Conservation (phyloP, 2,797 vertebrate species). For the Phoxinus dragarum region DNA sequence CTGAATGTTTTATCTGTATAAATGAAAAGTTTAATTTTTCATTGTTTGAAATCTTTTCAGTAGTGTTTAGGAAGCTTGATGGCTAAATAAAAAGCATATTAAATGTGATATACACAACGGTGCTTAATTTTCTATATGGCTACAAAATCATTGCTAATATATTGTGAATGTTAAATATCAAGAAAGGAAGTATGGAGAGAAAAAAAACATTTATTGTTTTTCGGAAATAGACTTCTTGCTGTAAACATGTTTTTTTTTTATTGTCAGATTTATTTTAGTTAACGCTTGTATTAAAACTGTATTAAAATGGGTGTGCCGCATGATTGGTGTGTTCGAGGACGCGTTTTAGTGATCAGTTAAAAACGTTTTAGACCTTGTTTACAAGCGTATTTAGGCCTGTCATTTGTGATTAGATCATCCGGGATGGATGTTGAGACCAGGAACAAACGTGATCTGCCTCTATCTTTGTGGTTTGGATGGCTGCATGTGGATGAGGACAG, state of each 20-base stretch:
- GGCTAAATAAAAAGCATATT: background rate
- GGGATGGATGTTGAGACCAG: constrained; percentile 8
- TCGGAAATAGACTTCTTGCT: background rate
- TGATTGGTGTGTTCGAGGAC: background rate
- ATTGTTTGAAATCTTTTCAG: background rate
- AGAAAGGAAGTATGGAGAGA: background rate
- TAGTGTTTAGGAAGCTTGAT: background rate
- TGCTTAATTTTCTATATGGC: background rate
- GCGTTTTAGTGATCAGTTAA: background rate
- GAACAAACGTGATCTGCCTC: background rate
- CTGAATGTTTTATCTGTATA: background rate
- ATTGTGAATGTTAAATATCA: background rate
- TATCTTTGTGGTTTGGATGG: constrained; percentile 1
- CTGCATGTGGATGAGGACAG: constrained; percentile 43
- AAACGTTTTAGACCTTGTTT: background rate
- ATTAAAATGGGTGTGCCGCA: background rate
- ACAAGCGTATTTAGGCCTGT: background rate
- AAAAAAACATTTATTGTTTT: background rate
- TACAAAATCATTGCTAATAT: background rate
- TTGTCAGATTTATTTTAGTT: background rate
- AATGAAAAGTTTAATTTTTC: background rate
- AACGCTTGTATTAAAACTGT: background rate
- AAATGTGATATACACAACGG: background rate
- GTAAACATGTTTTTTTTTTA: background rate
- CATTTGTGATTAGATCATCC: background rate